Evolutionary conservation across 2,888 invertebrate genomes (phyloP), one percentile per base, ranked within the genome.

Genomic region (Drosophila mercatorum): DNA sequence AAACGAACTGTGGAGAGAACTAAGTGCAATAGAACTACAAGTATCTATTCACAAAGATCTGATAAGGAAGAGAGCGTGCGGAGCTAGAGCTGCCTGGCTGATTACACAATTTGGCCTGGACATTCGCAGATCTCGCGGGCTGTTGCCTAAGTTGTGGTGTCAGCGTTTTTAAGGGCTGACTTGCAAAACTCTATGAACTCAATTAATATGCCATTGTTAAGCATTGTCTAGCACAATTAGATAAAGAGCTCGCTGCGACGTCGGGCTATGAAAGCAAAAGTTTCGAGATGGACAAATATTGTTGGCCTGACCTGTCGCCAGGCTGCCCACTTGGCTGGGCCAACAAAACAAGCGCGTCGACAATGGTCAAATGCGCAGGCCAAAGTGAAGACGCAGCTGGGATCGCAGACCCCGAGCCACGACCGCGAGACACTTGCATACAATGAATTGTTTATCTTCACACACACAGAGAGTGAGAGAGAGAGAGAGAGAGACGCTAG

Each of bases 361-460:
- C 88, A 88, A 88, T 83, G 87, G 87, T 83, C 83, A 86, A 84
- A 82, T 80, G 85, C 56, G 59, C 72, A 65, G 83, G 79, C 77
- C 80, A 76, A 77, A 74, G 71, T 80, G 82, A 86, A 86, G 83
- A 83, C 81, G 81, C 87, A 83, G 75, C 88, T 81, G 83, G 68
- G 75, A 70, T 81, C 72, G 71, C 47, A 58, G 70, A 70, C 70
- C 70, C 56, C 67, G 34, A 63, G 63, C 72, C 53, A 78, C 75
- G 80, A 83, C 72, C 68, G 66, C 71, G 68, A 73, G 68, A 84
- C 80, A 77, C 76, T 78, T 75, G 88, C 84, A 76, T 83, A 67
- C 78, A 79, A 77, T 68, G 84, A 81, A 86, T 79, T 78, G 84
- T 83, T 72, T 77, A 81, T 71, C 75, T 75, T 68, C 67, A 61